These are phyloP conservation scores for Sarcophaga rosellei DNA, from an alignment of 2,888 invertebrate species.

Conservation along the genomic window DNA sequence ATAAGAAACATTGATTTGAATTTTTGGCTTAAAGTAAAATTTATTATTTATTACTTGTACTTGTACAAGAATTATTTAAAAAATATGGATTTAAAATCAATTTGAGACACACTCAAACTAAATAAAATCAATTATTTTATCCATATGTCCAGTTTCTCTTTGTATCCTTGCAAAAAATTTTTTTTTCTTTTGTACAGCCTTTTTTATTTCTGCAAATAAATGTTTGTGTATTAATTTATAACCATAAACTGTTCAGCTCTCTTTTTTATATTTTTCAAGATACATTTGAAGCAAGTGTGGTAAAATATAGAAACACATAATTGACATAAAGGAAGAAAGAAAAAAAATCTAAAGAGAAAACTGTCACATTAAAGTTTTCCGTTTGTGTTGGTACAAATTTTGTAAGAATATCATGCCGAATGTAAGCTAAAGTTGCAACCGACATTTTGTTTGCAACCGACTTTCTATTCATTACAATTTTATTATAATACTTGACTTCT, in stretches of 20 bases:
- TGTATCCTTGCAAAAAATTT: conserved; percentile 36
- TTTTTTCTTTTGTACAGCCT: conserved; percentile 13
- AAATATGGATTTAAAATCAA: too few species aligned
- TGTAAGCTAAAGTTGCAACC: too few species aligned
- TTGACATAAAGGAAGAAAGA: not conserved
- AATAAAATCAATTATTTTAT: not conserved
- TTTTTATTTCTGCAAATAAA: conserved; percentile 12
- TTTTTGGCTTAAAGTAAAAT: too few species aligned
- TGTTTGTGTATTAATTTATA: conserved; percentile 38
- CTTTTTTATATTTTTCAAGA: conserved; percentile 10
- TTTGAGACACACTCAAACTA: not conserved
- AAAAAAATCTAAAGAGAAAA: conserved; percentile 31
- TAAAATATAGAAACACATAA: not conserved
- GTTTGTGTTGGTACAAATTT: too few species aligned
- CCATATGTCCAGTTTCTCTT: conserved; percentile 37
- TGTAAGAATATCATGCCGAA: too few species aligned
- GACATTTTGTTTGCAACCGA: too few species aligned
- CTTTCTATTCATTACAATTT: too few species aligned
- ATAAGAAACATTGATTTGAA: too few species aligned
- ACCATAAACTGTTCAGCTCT: conserved; percentile 26
- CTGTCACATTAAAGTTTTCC: conserved; percentile 51
- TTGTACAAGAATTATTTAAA: too few species aligned
- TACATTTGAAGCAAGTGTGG: conserved; percentile 36
- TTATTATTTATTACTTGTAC: too few species aligned
- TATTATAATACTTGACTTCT: too few species aligned